Evolutionary conservation across 2,797 vertebrate species (phyloP).

Genomic region (Heterohyrax brucei): DNA sequence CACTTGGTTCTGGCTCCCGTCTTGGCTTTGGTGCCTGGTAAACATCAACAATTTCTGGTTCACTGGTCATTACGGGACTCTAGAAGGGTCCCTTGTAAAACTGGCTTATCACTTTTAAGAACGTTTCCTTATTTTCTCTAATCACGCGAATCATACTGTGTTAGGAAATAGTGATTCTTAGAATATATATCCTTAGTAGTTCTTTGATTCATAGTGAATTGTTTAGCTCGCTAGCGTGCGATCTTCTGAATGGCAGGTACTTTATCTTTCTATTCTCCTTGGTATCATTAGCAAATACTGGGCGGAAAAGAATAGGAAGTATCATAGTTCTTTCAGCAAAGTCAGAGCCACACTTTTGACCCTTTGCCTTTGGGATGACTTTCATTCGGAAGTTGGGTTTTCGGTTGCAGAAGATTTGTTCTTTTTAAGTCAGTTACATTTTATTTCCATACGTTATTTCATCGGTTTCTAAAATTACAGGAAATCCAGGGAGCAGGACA

Average conservation of each 20-base stretch:
- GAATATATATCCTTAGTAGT: conserved; percentile 4
- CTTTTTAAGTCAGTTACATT: conserved; percentile 23
- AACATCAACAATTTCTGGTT: conserved; percentile 31
- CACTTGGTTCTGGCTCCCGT: not conserved
- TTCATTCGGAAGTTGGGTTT: not conserved
- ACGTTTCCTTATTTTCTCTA: conserved; percentile 20
- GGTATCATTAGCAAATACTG: not conserved
- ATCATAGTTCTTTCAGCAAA: not conserved
- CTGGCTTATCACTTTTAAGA: conserved; percentile 30
- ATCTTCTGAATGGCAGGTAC: not conserved
- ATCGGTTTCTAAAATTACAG: not conserved
- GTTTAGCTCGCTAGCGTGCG: not conserved
- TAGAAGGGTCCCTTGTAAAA: conserved; percentile 26
- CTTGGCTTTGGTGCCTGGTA: not conserved
- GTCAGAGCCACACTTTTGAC: not conserved
- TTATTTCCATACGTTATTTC: conserved; percentile 13
- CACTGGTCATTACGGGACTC: not conserved
- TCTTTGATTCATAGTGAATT: not conserved
- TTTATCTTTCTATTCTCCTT: not conserved
- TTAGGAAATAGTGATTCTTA: conserved; percentile 67
- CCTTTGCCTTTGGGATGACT: conserved; percentile 46
- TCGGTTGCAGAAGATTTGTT: not conserved
- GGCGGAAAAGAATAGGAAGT: not conserved
- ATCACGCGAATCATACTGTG: conserved; percentile 23
- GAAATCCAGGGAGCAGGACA: not conserved